Evolutionary conservation across 2,113 vertebrate genomes (phyloP).

Genomic region (Capra hircus): DNA sequence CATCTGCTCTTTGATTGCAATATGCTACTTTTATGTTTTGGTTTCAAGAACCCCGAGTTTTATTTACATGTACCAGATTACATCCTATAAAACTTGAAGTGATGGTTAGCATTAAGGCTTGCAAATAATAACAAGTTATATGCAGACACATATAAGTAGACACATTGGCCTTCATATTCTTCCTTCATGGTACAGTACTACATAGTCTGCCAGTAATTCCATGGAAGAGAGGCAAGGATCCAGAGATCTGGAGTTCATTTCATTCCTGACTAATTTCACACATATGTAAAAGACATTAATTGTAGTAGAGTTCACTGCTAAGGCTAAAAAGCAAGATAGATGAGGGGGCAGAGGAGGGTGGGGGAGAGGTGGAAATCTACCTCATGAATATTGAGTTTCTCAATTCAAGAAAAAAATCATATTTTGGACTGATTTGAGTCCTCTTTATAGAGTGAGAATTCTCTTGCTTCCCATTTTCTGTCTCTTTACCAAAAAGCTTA

Average conservation of each 20-base stretch:
- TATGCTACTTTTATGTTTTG: slow-evolving; percentile 58
- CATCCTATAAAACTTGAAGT: slow-evolving; percentile 66
- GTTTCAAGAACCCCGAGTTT: slow-evolving; percentile 56
- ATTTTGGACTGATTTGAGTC: slow-evolving; percentile 10
- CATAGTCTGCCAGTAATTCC: background rate
- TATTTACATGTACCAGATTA: slow-evolving; percentile 66
- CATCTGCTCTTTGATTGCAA: slow-evolving; percentile 55
- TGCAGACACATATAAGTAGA: background rate
- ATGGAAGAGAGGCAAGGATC: background rate
- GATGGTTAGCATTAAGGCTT: slow-evolving; percentile 50
- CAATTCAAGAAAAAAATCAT: slow-evolving; percentile 34
- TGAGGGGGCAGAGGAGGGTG: background rate
- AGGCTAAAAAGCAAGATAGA: slow-evolving; percentile 44
- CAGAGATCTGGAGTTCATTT: slow-evolving; percentile 25
- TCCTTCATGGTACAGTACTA: background rate
- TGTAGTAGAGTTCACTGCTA: slow-evolving; percentile 51
- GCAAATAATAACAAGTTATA: slow-evolving; percentile 48
- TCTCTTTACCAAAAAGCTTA: background rate
- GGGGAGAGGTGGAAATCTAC: background rate
- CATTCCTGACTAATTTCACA: slow-evolving; percentile 51
- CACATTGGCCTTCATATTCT: slow-evolving; percentile 14
- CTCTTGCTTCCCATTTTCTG: slow-evolving; percentile 48
- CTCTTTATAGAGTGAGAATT: slow-evolving; percentile 32
- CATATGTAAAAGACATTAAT: slow-evolving; percentile 56
- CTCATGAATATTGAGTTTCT: slow-evolving; percentile 43